These are phyloP conservation scores for Cebus imitator DNA, from an alignment of 2,113 vertebrate genomes.

Conservation along the genomic window DNA sequence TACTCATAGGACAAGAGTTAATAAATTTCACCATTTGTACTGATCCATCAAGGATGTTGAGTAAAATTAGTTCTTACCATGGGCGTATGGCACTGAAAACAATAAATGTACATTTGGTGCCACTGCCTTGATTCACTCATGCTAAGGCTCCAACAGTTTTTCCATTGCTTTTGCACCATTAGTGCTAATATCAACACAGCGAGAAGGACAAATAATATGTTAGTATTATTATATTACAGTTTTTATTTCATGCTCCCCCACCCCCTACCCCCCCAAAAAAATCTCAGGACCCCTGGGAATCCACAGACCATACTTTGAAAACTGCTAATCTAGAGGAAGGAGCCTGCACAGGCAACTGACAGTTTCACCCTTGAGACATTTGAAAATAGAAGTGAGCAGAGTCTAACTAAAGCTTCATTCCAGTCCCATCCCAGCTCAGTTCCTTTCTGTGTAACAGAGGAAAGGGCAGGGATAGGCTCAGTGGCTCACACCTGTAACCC, in stretches of 20 bases:
- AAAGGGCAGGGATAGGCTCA: no score
- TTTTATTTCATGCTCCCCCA: background rate
- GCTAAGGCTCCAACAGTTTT: background rate
- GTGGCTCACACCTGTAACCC: no score
- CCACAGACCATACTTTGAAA: background rate
- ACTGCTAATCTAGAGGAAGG: background rate
- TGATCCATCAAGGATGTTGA: background rate
- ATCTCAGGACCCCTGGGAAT: background rate
- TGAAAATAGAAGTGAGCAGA: background rate
- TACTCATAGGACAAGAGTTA: background rate
- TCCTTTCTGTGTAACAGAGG: background rate
- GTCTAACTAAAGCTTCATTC: background rate
- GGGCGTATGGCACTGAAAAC: background rate
- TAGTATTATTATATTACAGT: background rate
- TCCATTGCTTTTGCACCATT: background rate
- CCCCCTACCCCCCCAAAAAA: background rate
- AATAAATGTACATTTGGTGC: background rate
- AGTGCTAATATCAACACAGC: background rate
- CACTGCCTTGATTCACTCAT: background rate
- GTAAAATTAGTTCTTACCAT: background rate
- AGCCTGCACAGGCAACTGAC: background rate
- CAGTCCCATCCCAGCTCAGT: background rate
- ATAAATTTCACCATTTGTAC: background rate
- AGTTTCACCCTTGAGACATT: background rate
- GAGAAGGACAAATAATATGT: background rate